Conservation (phyloP, 2,888 invertebrate species). For the Theristus sp. region DNA sequence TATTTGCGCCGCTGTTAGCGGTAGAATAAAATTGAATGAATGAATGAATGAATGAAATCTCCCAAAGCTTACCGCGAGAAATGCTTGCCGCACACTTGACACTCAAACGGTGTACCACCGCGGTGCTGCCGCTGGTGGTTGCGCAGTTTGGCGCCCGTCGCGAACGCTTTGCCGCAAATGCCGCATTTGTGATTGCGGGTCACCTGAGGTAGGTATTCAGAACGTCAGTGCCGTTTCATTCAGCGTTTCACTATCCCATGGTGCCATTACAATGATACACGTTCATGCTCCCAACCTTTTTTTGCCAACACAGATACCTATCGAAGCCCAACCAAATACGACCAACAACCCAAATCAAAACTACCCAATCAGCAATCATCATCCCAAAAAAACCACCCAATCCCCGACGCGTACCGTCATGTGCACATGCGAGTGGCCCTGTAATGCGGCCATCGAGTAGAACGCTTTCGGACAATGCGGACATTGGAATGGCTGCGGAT, state of each 20-base stretch:
- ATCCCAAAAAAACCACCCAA: too few species aligned
- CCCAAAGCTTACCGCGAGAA: slow-evolving; percentile 20
- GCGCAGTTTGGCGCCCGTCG: slow-evolving; percentile 19
- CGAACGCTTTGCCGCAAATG: slow-evolving; percentile 26
- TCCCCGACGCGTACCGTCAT: too few species aligned
- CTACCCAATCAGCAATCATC: too few species aligned
- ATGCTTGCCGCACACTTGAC: slow-evolving; percentile 24
- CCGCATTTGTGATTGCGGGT: slow-evolving; percentile 16
- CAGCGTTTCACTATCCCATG: not conserved
- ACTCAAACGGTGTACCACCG: slow-evolving; percentile 12
- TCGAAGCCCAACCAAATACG: too few species aligned
- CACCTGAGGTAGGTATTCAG: not conserved
- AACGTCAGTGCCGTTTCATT: not conserved
- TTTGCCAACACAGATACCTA: too few species aligned
- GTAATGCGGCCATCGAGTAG: slow-evolving; percentile 20
- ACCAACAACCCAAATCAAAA: too few species aligned
- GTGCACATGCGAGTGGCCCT: slow-evolving; percentile 26
- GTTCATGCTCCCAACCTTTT: too few species aligned
- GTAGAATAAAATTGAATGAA: too few species aligned
- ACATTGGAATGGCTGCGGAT: slow-evolving; percentile 15
- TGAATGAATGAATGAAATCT: too few species aligned
- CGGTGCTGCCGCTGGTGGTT: slow-evolving; percentile 18
- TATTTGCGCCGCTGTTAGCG: too few species aligned
- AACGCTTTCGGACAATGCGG: slow-evolving; percentile 25
- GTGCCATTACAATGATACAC: too few species aligned